These are phyloP conservation scores for Centropristis striata DNA, from an alignment of 2,113 vertebrate genomes.

Conservation along the genomic window DNA sequence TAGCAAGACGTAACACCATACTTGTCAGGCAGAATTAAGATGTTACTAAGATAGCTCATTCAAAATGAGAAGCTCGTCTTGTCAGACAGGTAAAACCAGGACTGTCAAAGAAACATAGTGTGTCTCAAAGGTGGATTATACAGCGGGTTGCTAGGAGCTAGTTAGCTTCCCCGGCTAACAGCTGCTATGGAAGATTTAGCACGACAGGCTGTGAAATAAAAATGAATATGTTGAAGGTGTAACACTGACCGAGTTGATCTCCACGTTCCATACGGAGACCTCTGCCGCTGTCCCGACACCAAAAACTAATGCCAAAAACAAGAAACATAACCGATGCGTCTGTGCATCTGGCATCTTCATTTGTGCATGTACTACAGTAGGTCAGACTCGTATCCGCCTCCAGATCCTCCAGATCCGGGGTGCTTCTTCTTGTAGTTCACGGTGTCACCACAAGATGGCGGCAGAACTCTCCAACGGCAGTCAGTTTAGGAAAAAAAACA, in stretches of 20 bases:
- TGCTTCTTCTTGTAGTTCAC: background rate
- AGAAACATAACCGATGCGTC: constrained; percentile 33
- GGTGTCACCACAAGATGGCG: background rate
- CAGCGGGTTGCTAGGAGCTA: background rate
- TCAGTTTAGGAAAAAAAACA: too few species aligned
- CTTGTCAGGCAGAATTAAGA: too few species aligned
- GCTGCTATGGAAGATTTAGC: constrained; percentile 15
- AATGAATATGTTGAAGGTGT: background rate
- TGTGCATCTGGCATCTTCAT: constrained; percentile 60
- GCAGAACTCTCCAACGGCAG: background rate
- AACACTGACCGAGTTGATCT: constrained; percentile 79
- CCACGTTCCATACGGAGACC: constrained; percentile 81
- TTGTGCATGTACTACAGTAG: background rate
- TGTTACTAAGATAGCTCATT: too few species aligned
- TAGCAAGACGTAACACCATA: too few species aligned
- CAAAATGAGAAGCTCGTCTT: too few species aligned
- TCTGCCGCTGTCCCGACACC: constrained; percentile 66
- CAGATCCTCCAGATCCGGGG: constrained; percentile 74
- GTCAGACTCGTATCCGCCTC: constrained; percentile 47
- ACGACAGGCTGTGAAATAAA: background rate
- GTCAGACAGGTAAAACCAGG: too few species aligned
- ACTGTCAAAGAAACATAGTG: background rate
- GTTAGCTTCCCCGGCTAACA: constrained; percentile 62
- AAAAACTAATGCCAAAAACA: constrained; percentile 51
- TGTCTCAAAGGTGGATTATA: background rate